Evolutionary conservation across 2,113 vertebrate genomes (phyloP), one percentile per base, ranked within the genome.

Genomic region (Rhagologus leucostigma): DNA sequence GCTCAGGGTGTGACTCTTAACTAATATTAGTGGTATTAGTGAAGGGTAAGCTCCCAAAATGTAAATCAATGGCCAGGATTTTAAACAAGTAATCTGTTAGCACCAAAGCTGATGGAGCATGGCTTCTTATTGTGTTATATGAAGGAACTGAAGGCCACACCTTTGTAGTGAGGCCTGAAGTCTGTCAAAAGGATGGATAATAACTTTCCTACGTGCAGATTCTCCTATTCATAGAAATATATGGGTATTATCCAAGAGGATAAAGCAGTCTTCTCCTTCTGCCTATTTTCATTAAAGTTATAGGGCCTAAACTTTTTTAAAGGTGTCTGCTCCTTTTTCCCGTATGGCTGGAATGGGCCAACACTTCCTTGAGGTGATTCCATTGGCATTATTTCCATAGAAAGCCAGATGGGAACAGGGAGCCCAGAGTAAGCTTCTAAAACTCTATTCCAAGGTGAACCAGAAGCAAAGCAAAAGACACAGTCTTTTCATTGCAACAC

Each of bases 91-190:
- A 32, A 26, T 47, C 27, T 59, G 27, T 55, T 80, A 84, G 55
- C 49, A 55, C 52, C 49, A 27, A 46, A 91, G 71, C 29, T 91
- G 80, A 46, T 32, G 49, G 75, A 84, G 32, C 33, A 32, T 2
- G 10, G 17, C n/a, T 76, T 80, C 6, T 59, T 50, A 0, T 1
- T 1, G 1, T 68, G 44, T 76, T 68, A 0, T 56, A 3, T 42
- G 64, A 73, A 1, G 0, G 30, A 39, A 42, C 30, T 46, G 73
- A 64, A 37, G n/a, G 19, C 56, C 49, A 39, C 14, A 17, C 20
- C 59, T 87, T 59, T 69, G 23, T 46, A 60, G 42, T 3, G 39
- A 9, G 46, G 47, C 37, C 80, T 76, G 35, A 89, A 84, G 44
- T 59, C 59, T 77, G 39, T 64, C 64, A 47, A 39, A 24, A 29